phyloP scores from a whole-genome alignment of 2,888 invertebrate genomes.

The Corythucha ciliata region DNA sequence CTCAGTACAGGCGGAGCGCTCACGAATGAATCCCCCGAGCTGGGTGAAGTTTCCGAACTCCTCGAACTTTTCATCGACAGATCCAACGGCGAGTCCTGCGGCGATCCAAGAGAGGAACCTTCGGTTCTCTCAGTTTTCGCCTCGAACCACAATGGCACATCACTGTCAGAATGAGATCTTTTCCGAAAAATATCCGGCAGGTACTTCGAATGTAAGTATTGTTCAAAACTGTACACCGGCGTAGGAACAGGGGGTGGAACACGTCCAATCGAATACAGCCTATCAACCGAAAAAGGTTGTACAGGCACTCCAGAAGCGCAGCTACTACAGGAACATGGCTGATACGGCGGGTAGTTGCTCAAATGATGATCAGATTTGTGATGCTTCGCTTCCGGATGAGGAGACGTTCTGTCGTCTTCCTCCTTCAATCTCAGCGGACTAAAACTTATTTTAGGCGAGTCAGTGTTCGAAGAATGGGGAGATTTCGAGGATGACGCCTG shows the following conservation, averaged over 20 bases:
- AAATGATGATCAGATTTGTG: slow-evolving; percentile 25
- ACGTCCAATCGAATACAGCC: slow-evolving; percentile 49
- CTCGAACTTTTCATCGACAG: slow-evolving; percentile 58
- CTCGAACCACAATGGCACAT: slow-evolving; percentile 50
- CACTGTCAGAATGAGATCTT: slow-evolving; percentile 58
- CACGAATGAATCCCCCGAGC: slow-evolving; percentile 30
- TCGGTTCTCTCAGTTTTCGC: slow-evolving; percentile 42
- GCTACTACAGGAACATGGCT: slow-evolving; percentile 40
- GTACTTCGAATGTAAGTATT: slow-evolving; percentile 55
- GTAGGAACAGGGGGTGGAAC: slow-evolving; percentile 49
- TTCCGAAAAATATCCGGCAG: slow-evolving; percentile 52
- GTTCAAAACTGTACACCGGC: slow-evolving; percentile 52
- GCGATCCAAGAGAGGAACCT: slow-evolving; percentile 43
- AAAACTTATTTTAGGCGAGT: slow-evolving; percentile 48
- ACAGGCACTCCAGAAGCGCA: slow-evolving; percentile 15
- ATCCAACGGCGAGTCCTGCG: slow-evolving; percentile 77
- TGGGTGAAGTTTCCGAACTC: slow-evolving; percentile 36
- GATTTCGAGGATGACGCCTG: slow-evolving; percentile 49
- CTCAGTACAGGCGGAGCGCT: slow-evolving; percentile 44
- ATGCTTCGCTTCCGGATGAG: slow-evolving; percentile 21
- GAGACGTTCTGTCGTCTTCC: slow-evolving; percentile 37
- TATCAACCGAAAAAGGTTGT: slow-evolving; percentile 41
- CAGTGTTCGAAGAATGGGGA: slow-evolving; percentile 47
- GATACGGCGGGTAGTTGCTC: slow-evolving; percentile 37
- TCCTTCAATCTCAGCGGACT: slow-evolving; percentile 47